Conservation (phyloP, 2,888 invertebrate species). For the Griposia aprilina region DNA sequence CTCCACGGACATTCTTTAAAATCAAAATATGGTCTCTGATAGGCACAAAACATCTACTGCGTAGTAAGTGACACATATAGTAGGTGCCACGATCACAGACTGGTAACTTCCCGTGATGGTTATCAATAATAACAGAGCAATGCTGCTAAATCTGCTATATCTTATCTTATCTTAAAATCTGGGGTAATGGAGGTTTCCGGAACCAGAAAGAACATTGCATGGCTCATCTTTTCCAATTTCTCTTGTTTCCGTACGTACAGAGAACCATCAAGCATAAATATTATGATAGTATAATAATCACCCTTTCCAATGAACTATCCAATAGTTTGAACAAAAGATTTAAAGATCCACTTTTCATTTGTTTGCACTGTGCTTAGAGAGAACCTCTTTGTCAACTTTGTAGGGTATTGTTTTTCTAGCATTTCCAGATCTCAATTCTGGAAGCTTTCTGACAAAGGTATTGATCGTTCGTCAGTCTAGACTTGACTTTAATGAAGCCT, state of each 20-base stretch:
- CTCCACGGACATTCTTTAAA: too few species aligned
- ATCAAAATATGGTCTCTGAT: too few species aligned
- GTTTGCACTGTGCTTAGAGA: background rate
- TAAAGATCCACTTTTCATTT: background rate
- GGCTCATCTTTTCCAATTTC: too few species aligned
- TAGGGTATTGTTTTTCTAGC: background rate
- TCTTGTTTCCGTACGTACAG: background rate
- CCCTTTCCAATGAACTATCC: background rate
- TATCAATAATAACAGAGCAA: too few species aligned
- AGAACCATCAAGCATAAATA: background rate
- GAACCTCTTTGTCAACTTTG: background rate
- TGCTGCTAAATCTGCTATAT: too few species aligned
- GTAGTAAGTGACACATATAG: too few species aligned
- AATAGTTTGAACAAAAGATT: background rate
- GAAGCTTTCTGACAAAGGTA: background rate
- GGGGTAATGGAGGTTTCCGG: too few species aligned
- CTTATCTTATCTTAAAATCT: too few species aligned
- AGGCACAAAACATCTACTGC: too few species aligned
- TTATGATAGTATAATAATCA: background rate
- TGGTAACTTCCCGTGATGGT: too few species aligned
- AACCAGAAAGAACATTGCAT: too few species aligned
- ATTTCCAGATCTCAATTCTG: background rate
- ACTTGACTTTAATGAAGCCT: background rate
- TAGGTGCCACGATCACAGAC: too few species aligned
- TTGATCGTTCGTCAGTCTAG: background rate